Evolutionary conservation across 2,888 invertebrate genomes (phyloP).

Genomic region (Coenonympha glycerion): DNA sequence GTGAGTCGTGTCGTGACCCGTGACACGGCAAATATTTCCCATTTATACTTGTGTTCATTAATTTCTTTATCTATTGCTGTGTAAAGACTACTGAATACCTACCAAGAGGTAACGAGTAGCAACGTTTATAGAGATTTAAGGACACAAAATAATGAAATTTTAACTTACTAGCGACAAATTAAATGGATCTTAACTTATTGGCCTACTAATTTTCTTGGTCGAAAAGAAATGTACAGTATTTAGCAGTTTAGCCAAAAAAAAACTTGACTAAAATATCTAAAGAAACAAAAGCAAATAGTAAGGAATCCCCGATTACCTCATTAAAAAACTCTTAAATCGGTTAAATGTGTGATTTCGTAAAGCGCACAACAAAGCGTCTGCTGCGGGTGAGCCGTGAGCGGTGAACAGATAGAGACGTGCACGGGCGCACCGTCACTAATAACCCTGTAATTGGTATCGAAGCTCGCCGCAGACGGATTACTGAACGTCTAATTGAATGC

Average conservation of each 20-base stretch:
- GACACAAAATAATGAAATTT: background rate
- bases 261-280: no score
- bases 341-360: constrained; percentile 21
- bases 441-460: constrained; percentile 75
- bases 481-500: constrained; percentile 75
- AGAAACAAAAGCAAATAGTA: no score
- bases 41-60: no score
- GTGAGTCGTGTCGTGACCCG: no score
- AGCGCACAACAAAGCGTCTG: constrained; percentile 25
- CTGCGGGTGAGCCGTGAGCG: no score
- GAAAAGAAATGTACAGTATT: no score
- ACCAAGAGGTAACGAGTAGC: no score
- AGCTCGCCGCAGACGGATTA: constrained; percentile 74
- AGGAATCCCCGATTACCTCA: no score
- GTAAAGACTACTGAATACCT: no score
- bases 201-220: no score
- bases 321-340: background rate
- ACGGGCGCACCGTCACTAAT: constrained; percentile 67
- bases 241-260: no score
- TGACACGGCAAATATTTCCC: constrained; percentile 44
- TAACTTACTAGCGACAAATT: background rate
- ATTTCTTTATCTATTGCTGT: background rate
- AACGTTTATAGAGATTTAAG: no score
- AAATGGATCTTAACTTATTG: background rate
- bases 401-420: constrained; percentile 42